These are phyloP conservation scores for Batillaria attramentaria DNA, from an alignment of 1,140 invertebrate species.

Conservation along the genomic window DNA sequence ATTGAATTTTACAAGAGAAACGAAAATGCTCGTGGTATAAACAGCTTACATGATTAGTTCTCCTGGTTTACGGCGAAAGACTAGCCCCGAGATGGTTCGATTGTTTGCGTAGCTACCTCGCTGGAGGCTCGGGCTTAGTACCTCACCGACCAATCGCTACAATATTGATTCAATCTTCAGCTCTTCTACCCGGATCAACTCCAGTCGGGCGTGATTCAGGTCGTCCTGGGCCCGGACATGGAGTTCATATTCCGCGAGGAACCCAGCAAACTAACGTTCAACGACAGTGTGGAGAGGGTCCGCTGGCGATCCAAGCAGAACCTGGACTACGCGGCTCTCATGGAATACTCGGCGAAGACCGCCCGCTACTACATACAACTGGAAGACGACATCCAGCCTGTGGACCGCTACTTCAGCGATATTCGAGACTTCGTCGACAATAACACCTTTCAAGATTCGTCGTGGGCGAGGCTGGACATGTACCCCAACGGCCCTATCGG, in stretches of 20 bases:
- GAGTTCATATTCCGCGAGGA: conserved; percentile 62
- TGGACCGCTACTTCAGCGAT: conserved; percentile 57
- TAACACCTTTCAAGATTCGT: conserved; percentile 33
- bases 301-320: conserved; percentile 71
- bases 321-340: conserved; percentile 66
- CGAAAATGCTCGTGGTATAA: no score
- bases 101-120: no score
- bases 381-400: conserved; percentile 69
- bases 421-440: conserved; percentile 58
- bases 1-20: no score
- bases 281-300: conserved; percentile 61
- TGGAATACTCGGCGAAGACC: conserved; percentile 59
- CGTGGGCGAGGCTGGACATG: conserved; percentile 67
- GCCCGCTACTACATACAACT: conserved; percentile 62
- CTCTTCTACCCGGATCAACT: conserved; percentile 30
- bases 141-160: no score
- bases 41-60: no score
- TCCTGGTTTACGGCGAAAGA: no score
- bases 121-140: no score
- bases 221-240: conserved; percentile 55
- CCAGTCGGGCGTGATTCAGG: conserved; percentile 58
- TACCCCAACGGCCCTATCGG: conserved; percentile 68
- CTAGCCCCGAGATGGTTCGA: no score
- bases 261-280: conserved; percentile 62
- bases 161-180: no score